phyloP scores from a whole-genome alignment of 2,113 vertebrate species.

The Colaptes auratus region DNA sequence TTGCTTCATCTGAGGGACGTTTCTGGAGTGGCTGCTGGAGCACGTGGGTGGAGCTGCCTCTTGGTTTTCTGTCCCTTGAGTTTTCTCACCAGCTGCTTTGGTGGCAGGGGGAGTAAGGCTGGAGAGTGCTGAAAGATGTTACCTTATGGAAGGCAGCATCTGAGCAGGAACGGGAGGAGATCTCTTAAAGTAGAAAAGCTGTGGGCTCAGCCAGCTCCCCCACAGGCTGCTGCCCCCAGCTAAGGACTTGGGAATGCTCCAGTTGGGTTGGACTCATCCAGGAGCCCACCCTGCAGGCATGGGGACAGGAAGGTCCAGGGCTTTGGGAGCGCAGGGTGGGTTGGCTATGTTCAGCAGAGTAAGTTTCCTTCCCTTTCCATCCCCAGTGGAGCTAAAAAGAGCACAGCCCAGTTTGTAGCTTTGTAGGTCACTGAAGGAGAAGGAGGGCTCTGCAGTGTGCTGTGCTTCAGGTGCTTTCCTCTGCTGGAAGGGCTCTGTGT shows the following conservation, averaged over 20 bases:
- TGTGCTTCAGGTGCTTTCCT: background rate
- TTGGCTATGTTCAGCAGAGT: background rate
- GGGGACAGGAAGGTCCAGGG: background rate
- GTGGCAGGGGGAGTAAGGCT: background rate
- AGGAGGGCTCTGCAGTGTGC: background rate
- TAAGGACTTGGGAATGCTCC: rapidly evolving
- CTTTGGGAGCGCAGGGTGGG: background rate
- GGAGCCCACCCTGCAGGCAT: background rate
- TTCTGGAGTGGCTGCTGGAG: background rate
- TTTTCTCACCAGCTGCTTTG: background rate
- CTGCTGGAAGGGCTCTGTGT: background rate
- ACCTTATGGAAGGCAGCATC: background rate
- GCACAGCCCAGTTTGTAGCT: background rate
- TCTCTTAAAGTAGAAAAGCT: background rate
- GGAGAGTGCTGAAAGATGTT: background rate
- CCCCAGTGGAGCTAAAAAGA: conserved; percentile 19
- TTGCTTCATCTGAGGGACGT: background rate
- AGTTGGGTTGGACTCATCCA: background rate
- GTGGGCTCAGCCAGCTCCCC: background rate
- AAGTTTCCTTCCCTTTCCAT: background rate
- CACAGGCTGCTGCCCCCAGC: background rate
- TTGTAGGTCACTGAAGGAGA: conserved; percentile 57
- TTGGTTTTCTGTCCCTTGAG: background rate
- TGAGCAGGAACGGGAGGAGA: background rate
- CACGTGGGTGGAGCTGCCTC: background rate